phyloP scores from a whole-genome alignment of 2,113 vertebrate species.

The Sitta europaea region DNA sequence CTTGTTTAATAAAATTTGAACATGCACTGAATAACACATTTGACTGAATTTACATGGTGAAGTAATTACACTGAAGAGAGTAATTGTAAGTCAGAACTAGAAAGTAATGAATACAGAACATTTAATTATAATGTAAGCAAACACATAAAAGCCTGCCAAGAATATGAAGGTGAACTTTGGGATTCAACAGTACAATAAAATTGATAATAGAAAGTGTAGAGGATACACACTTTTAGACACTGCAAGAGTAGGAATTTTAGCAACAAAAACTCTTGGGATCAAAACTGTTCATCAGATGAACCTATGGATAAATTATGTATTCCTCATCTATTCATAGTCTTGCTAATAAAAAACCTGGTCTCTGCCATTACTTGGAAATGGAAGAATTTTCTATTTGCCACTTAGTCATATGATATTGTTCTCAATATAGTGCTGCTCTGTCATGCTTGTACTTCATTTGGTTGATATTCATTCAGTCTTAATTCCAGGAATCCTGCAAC shows the following conservation, averaged over 20 bases:
- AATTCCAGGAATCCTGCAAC: background rate
- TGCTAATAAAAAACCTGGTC: background rate
- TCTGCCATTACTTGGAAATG: background rate
- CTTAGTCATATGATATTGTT: background rate
- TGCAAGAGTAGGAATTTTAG: background rate
- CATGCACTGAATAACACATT: background rate
- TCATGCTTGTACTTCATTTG: background rate
- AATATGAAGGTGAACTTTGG: constrained; percentile 20
- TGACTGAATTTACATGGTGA: background rate
- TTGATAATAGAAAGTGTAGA: background rate
- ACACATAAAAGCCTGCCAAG: constrained; percentile 41
- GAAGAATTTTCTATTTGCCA: background rate
- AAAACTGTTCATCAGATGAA: background rate
- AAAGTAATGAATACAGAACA: constrained; percentile 36
- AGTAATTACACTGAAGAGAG: constrained; percentile 49
- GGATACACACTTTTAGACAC: background rate
- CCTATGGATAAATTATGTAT: background rate
- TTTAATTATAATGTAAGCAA: constrained; percentile 58
- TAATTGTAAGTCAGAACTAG: constrained; percentile 29
- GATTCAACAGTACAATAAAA: background rate
- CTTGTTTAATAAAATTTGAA: constrained; percentile 40
- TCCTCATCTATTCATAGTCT: background rate
- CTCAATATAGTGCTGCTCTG: background rate
- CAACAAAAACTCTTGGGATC: background rate
- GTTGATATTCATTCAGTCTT: accelerated